Conservation (phyloP, 2,888 invertebrate genomes). For the Heliconius erato region DNA sequence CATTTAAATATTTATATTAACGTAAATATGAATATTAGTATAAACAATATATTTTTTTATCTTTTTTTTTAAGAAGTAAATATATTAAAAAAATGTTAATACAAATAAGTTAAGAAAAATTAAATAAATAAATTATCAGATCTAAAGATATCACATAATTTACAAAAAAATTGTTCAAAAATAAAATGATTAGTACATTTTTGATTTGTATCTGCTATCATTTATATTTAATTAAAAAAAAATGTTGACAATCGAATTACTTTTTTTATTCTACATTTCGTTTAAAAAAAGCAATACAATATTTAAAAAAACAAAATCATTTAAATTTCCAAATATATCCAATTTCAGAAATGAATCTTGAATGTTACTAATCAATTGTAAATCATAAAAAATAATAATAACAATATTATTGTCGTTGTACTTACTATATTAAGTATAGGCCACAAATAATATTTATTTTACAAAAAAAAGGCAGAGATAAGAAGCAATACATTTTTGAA, state of each 20-base stretch:
- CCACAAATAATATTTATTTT: slow-evolving; percentile 5
- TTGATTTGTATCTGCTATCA: neutral
- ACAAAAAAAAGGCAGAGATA: neutral
- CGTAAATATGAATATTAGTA: too few relatives aligned
- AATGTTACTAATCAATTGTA: too few relatives aligned
- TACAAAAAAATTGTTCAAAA: slow-evolving; percentile 7
- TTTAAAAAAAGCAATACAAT: neutral
- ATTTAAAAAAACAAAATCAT: neutral
- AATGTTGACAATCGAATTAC: too few relatives aligned
- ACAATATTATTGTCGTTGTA: slow-evolving; percentile 33
- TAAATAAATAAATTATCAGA: slow-evolving; percentile 12
- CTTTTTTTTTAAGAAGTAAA: too few relatives aligned
- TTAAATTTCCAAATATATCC: neutral
- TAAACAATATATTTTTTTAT: too few relatives aligned
- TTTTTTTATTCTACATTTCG: neutral
- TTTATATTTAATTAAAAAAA: too few relatives aligned
- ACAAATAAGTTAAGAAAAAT: slow-evolving; percentile 2
- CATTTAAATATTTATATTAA: neutral
- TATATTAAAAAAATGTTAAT: neutral
- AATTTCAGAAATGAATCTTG: too few relatives aligned
- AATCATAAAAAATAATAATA: neutral
- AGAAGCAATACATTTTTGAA: neutral
- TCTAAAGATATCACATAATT: slow-evolving; percentile 26
- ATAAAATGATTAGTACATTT: slow-evolving; percentile 6
- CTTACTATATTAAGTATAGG: slow-evolving; percentile 25